phyloP scores from a whole-genome alignment of 2,888 invertebrate genomes.

The Andrena bucephala region DNA sequence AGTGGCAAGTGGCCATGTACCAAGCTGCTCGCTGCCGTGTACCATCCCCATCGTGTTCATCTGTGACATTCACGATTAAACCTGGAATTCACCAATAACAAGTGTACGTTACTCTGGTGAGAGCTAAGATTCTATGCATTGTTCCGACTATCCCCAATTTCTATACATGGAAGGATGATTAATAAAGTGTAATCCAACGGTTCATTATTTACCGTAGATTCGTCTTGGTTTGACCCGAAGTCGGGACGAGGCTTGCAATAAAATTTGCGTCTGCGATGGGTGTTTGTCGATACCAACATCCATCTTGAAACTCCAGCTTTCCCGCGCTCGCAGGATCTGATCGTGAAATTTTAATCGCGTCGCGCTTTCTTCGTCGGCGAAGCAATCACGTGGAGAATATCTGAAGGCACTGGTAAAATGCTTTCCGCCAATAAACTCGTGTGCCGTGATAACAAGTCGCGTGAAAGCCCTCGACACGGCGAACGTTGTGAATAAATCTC shows the following conservation, averaged over 20 bases:
- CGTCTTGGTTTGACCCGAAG: background rate
- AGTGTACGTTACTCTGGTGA: background rate
- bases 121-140: background rate
- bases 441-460: conserved; percentile 15
- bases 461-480: background rate
- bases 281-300: conserved; percentile 37
- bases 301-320: conserved; percentile 39
- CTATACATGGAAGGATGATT: no score
- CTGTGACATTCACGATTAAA: background rate
- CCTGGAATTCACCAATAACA: background rate
- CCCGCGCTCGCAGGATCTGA: conserved; percentile 10
- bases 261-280: conserved; percentile 41
- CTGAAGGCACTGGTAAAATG: conserved; percentile 35
- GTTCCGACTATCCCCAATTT: background rate
- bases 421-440: conserved; percentile 36
- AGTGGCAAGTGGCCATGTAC: conserved; percentile 42
- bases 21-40: background rate
- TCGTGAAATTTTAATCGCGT: conserved; percentile 55
- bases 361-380: conserved; percentile 46
- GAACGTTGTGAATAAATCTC: conserved; percentile 17
- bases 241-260: conserved; percentile 18
- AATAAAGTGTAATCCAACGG: background rate
- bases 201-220: background rate
- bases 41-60: conserved; percentile 14
- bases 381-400: conserved; percentile 44